These are phyloP conservation scores for Arion vulgaris DNA, from an alignment of 1,140 invertebrate species.

Conservation along the genomic window DNA sequence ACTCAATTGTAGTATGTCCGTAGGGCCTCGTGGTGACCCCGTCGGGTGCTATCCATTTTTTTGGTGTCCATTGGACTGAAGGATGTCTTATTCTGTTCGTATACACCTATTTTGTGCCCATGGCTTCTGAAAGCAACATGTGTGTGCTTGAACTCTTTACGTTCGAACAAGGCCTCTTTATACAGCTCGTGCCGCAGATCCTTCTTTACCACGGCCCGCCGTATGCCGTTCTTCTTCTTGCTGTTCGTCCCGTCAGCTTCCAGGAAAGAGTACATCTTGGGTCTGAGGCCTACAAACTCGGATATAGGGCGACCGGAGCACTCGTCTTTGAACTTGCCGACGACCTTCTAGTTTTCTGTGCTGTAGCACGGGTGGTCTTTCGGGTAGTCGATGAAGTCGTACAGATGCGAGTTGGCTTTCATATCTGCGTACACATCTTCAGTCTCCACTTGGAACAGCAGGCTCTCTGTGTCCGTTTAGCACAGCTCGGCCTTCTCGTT, in stretches of 20 bases:
- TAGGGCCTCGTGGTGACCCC: neutral
- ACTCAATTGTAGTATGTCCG: neutral
- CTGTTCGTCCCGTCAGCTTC: neutral
- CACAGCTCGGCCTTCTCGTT: conserved; percentile 48
- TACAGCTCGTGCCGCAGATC: neutral
- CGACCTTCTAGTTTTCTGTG: conserved; percentile 72
- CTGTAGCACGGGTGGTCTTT: conserved; percentile 31
- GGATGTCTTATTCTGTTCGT: neutral
- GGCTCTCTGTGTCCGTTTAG: conserved; percentile 71
- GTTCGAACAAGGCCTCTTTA: neutral
- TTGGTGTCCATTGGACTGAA: neutral
- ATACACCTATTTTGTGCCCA: neutral
- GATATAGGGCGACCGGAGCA: conserved; percentile 64
- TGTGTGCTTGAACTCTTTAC: neutral
- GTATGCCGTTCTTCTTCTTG: neutral
- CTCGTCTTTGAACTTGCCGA: conserved; percentile 75
- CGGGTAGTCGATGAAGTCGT: conserved; percentile 41
- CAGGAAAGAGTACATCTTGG: conserved; percentile 67
- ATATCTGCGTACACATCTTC: conserved; percentile 61
- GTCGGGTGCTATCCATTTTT: neutral
- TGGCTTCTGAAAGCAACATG: neutral
- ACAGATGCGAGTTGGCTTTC: conserved; percentile 25
- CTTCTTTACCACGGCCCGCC: neutral
- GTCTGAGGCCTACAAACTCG: conserved; percentile 70
- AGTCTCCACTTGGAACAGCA: conserved; percentile 69